Evolutionary conservation across 2,888 invertebrate species (phyloP), one percentile per base, ranked within the genome.

Genomic region (Synanthedon tipuliformis): DNA sequence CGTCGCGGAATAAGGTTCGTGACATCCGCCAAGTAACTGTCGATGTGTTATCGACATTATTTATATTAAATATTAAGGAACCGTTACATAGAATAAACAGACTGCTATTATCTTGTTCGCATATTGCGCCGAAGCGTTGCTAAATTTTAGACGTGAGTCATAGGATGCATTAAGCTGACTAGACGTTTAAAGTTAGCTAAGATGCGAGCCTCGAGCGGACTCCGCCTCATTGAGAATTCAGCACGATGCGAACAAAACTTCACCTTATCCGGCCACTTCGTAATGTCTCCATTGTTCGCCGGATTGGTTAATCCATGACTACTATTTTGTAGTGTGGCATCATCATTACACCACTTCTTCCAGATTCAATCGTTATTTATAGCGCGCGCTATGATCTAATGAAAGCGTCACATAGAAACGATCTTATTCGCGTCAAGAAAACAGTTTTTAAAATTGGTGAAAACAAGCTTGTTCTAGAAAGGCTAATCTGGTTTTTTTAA

Each of bases 211-310:
- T 50, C 52, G 52, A 53, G 51, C 49, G 52, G 10, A 61, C 62
- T 59, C 61, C 63, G 66, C 66, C 73, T 82, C 78, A 84, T 84
- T 83, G 71, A 63, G 23, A 72, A 86, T 85, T 81, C 83, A 79
- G 74, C 73, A 74, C 77, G 72, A 75, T 70, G 63, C 70, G 68
- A 69, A 68, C 74, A 70, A 73, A 78, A 78, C 77, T 71, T 73
- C 66, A 65, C 86, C 84, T 75, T 86, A 82, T 81, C 71, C 74
- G 84, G 78, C 62, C 65, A 73, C 68, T 68, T 73, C 66, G 69
- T 83, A 83, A 85, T 83, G 83, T 83, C 73, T 79, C 80, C 73
- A 85, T 86, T 87, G 86, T 85, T 78, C 68, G 73, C 74, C 66
- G 62, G 66, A 70, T 75, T 75, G 73, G 75, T 67, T 76, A 72